These are phyloP conservation scores for Labeo calbasu DNA, from an alignment of 2,797 vertebrate genomes.

Conservation along the genomic window DNA sequence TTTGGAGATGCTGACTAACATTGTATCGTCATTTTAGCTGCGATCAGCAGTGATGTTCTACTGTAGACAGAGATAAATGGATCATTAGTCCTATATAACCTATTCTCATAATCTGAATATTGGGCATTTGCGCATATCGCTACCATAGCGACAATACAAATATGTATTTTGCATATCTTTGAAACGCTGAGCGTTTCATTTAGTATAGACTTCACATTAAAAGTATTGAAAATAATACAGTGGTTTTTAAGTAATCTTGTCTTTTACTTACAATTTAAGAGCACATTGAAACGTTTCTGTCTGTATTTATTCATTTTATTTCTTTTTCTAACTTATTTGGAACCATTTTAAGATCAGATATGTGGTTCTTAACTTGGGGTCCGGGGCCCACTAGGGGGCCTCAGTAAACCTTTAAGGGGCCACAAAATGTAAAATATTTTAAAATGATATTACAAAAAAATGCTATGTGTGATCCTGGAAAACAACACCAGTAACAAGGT, in stretches of 20 bases:
- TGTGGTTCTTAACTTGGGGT: background rate
- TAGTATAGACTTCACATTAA: background rate
- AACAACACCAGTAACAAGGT: no score
- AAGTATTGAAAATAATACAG: no score
- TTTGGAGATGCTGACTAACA: background rate
- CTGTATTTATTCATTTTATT: background rate
- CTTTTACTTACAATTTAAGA: background rate
- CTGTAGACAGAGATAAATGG: background rate
- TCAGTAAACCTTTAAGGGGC: background rate
- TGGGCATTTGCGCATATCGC: background rate
- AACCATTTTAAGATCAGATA: background rate
- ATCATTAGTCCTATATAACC: background rate
- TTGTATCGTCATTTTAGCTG: background rate
- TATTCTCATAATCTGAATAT: background rate
- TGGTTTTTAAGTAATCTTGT: background rate
- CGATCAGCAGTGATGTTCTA: background rate
- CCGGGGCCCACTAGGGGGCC: conserved; percentile 10
- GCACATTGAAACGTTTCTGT: no score
- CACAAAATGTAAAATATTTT: background rate
- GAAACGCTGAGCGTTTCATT: background rate
- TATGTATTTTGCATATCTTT: background rate
- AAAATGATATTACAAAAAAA: background rate
- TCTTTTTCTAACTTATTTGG: no score
- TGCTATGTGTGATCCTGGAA: background rate
- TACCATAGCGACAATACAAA: background rate